Evolutionary conservation across 2,113 vertebrate genomes (phyloP).

Genomic region (Sigmodon hispidus): DNA sequence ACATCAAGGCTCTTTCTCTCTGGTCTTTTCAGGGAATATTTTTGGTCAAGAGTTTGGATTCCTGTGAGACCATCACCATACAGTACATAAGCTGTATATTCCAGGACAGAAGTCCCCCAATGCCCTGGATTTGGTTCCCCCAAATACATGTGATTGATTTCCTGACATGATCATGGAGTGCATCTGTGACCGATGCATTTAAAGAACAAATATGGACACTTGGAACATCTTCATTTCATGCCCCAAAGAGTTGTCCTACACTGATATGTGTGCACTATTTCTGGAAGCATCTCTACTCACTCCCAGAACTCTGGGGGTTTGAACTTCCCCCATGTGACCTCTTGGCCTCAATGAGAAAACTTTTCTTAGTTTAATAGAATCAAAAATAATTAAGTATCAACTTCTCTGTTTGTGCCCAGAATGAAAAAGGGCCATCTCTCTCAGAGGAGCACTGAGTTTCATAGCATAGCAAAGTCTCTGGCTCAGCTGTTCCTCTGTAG

Average conservation of each 20-base stretch:
- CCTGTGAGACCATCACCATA: not conserved
- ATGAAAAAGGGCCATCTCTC: not conserved
- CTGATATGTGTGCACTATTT: not conserved
- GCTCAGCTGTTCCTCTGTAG: not conserved
- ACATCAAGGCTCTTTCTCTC: not conserved
- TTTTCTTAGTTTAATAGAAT: not conserved
- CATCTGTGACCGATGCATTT: not conserved
- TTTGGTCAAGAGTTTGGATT: not conserved
- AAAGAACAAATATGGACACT: not conserved
- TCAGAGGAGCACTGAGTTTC: not conserved
- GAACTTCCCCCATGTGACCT: not conserved
- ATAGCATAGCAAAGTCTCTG: not conserved
- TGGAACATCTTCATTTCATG: not conserved
- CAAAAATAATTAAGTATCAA: not conserved
- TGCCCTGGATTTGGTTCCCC: not conserved
- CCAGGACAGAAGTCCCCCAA: not conserved
- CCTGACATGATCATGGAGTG: not conserved
- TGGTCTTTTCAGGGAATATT: not conserved
- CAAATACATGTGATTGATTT: not conserved
- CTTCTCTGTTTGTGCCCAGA: not conserved
- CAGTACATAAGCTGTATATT: not conserved
- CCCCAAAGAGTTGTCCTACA: not conserved
- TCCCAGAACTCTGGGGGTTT: accelerated
- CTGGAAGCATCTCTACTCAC: not conserved
- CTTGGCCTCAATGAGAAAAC: not conserved